phyloP scores from a whole-genome alignment of 2,797 vertebrate genomes.

The Myiotriccus ornatus region DNA sequence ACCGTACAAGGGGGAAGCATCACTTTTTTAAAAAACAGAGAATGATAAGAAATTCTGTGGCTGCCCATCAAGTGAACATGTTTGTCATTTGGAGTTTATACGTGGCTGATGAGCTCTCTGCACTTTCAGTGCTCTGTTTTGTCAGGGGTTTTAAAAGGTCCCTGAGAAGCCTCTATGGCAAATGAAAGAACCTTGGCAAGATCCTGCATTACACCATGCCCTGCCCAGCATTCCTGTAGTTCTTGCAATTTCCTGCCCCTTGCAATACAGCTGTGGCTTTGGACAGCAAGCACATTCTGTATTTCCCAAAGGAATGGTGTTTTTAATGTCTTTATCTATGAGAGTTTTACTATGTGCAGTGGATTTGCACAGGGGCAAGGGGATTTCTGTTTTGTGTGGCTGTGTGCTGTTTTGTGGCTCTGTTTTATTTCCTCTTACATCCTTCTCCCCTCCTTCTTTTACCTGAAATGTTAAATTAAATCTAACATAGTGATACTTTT shows the following conservation, averaged over 20 bases:
- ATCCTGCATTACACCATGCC: neutral
- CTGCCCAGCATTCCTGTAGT: constrained; percentile 50
- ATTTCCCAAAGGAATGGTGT: neutral
- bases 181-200: neutral
- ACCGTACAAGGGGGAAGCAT: neutral
- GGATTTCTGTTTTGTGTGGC: neutral
- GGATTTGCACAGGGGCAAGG: neutral
- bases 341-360: neutral
- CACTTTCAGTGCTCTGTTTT: neutral
- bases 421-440: constrained; percentile 34
- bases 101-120: neutral
- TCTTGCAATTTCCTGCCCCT: constrained; percentile 42
- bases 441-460: neutral
- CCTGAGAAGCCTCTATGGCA: neutral
- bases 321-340: neutral
- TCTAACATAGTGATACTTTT: neutral
- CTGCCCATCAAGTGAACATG: neutral
- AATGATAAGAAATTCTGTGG: neutral
- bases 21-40: neutral
- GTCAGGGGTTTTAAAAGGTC: neutral
- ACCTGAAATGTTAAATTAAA: constrained; percentile 7
- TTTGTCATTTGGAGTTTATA: neutral
- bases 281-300: neutral
- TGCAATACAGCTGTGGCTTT: neutral
- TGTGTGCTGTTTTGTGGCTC: neutral